phyloP scores from a whole-genome alignment of 1,140 invertebrate species.

The Oryzaephilus surinamensis region DNA sequence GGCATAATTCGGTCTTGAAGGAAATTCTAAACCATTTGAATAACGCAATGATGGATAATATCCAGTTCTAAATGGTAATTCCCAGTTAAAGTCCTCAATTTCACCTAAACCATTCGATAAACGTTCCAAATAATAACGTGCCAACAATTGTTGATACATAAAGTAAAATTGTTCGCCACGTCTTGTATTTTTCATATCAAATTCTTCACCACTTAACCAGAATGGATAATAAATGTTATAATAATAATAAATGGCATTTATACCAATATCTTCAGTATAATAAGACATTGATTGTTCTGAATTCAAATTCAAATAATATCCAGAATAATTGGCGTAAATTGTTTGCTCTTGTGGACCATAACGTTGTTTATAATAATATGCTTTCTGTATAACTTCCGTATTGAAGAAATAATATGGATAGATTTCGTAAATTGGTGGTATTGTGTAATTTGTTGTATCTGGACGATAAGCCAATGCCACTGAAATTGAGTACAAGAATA shows the following conservation, averaged over 20 bases:
- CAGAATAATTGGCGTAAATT: constrained; percentile 42
- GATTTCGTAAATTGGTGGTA: constrained; percentile 57
- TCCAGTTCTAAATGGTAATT: constrained; percentile 44
- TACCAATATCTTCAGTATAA: constrained; percentile 58
- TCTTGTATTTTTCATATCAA: constrained; percentile 39
- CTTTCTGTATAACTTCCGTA: constrained; percentile 45
- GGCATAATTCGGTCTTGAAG: constrained; percentile 42
- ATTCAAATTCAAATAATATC: constrained; percentile 39
- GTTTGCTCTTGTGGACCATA: constrained; percentile 26
- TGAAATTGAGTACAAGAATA: constrained; percentile 50
- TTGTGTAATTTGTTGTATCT: constrained; percentile 45
- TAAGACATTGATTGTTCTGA: constrained; percentile 44
- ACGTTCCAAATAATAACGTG: constrained; percentile 56
- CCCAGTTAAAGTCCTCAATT: constrained; percentile 45
- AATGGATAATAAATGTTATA: constrained; percentile 50
- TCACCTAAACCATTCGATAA: constrained; percentile 50
- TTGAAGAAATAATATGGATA: constrained; percentile 52
- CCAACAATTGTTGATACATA: constrained; percentile 46
- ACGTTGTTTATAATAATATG: constrained; percentile 44
- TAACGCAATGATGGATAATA: constrained; percentile 53
- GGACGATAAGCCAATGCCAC: constrained; percentile 48
- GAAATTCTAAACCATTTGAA: constrained; percentile 53
- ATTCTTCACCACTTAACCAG: constrained; percentile 46
- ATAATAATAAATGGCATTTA: constrained; percentile 59
- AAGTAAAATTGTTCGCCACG: constrained; percentile 48